Conservation (phyloP, 1,140 invertebrate genomes). For the Ladona fulva region DNA sequence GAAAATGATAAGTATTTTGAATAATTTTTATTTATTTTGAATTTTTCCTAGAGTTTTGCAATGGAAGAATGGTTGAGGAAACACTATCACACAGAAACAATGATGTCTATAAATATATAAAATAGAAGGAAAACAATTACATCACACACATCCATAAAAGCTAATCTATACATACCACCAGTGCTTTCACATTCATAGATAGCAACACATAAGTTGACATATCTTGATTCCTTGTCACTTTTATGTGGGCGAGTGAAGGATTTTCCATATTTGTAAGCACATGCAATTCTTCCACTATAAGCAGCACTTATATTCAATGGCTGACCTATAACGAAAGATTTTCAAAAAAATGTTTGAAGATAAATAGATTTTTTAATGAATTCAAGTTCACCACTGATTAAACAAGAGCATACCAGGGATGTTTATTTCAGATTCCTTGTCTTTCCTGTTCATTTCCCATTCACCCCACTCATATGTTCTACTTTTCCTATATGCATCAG, state of each 20-base stretch:
- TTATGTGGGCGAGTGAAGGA: constrained; percentile 72
- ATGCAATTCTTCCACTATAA: constrained; percentile 92
- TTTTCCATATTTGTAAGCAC: constrained; percentile 87
- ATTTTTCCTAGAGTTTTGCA: no score
- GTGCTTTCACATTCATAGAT: constrained; percentile 99
- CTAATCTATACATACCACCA: constrained; percentile 54
- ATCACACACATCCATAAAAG: background rate
- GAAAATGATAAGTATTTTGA: no score
- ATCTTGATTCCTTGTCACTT: constrained; percentile 67
- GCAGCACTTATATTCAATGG: constrained; percentile 92
- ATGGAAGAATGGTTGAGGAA: no score
- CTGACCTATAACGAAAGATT: constrained; percentile 45
- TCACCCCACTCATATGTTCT: constrained; percentile 72
- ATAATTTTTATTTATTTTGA: no score
- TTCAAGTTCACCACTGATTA: background rate
- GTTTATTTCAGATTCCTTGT: constrained; percentile 76
- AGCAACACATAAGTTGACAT: constrained; percentile 89
- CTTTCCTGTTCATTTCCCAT: constrained; percentile 81
- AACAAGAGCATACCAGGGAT: constrained; percentile 63
- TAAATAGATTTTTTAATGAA: background rate
- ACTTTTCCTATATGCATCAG: constrained; percentile 40
- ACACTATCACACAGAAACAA: no score
- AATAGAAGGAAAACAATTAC: constrained; percentile 12
- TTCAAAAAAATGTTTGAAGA: constrained; percentile 16
- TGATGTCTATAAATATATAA: background rate